A percentile compares a stretch with the other conserved stretches of the same genome.
Evolutionary conservation across 1,140 invertebrate genomes (phyloP).

Genomic region (Zaprionus nigranus): DNA sequence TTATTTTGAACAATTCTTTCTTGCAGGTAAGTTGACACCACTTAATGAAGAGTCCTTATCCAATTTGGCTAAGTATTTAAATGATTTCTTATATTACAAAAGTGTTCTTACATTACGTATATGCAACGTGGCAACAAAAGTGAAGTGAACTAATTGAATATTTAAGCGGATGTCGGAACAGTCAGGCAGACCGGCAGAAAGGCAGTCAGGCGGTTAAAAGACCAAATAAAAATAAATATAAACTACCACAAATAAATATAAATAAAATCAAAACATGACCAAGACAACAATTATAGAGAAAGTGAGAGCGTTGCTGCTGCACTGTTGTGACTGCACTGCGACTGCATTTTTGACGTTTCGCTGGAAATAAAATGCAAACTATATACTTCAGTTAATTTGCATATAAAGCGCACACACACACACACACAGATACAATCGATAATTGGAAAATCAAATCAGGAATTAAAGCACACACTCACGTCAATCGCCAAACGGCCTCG

Average conservation of each 20-base stretch:
- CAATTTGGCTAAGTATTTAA: conserved; percentile 23
- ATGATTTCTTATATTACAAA: neutral
- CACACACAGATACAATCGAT: neutral
- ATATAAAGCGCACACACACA: conserved; percentile 11
- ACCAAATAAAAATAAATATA: conserved; percentile 7
- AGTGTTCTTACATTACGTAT: conserved; percentile 33
- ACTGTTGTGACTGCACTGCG: conserved; percentile 16
- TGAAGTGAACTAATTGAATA: conserved; percentile 1
- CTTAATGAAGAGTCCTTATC: neutral
- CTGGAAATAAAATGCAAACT: conserved; percentile 9
- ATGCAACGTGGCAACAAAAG: conserved; percentile 14
- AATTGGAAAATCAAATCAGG: conserved; percentile 25
- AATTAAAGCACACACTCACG: conserved; percentile 38
- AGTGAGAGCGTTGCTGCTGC: conserved; percentile 43
- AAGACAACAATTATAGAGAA: conserved; percentile 76
- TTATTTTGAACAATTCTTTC: conserved; percentile 6
- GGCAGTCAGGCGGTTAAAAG: neutral
- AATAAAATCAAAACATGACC: conserved; percentile 50
- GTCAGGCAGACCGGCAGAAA: neutral
- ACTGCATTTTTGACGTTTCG: conserved; percentile 42
- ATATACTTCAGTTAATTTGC: conserved; percentile 55
- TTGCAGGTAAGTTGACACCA: conserved; percentile 48
- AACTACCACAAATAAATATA: conserved; percentile 41
- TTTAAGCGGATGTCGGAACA: neutral
- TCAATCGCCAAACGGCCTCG: conserved; percentile 8